Base-by-base conservation (phyloP, 2,888 invertebrate species). In the Teleiodes luculella region DNA sequence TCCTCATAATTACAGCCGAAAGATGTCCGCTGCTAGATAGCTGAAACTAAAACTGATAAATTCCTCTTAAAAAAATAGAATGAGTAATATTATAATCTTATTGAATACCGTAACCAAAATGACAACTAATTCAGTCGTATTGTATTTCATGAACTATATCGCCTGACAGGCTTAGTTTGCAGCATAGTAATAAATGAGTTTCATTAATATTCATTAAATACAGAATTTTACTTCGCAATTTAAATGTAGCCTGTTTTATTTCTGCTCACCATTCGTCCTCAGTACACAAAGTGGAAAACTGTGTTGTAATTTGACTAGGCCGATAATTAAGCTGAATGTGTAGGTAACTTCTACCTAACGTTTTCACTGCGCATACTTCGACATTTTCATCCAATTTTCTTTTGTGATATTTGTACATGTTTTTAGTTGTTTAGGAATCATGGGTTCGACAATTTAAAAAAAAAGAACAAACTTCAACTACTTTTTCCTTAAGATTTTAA, bases 251-350 rank as follows among this genome's bases (percentile, higher is more conserved):
- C 39, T 20, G 39, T 41, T 43, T 43, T 43, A 43, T 43, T 43
- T 43, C 43, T 28, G 43, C 20, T 11, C 6, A 3, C 10, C 24
- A 14, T 37, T 24, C 20, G 20, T 43, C n/a, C 33, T 33, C n/a
- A 5, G 13, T 20, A 20, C 28, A 28, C n/a, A 24, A 24, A 43
- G 43, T 43, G 43, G 24, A 43, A 43, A 43, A 43, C 43, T 43
- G 43, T 43, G 43, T 28, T 43, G 43, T 43, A 43, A 28, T 43
- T 43, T 28, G 43, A 43, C 43, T 43, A 28, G n/a, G 43, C 43
- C 43, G 43, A 43, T 43, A 43, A 43, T 43, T 43, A 28, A 28
- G 13, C 14, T 28, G 28, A 43, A 43, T 43, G 43, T 43, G 43
- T 43, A 43, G 13, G 43, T 43, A 24, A 43, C 39, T 41, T 41